Evolutionary conservation across 2,797 vertebrate species (phyloP).

Genomic region (Botia kubotai): DNA sequence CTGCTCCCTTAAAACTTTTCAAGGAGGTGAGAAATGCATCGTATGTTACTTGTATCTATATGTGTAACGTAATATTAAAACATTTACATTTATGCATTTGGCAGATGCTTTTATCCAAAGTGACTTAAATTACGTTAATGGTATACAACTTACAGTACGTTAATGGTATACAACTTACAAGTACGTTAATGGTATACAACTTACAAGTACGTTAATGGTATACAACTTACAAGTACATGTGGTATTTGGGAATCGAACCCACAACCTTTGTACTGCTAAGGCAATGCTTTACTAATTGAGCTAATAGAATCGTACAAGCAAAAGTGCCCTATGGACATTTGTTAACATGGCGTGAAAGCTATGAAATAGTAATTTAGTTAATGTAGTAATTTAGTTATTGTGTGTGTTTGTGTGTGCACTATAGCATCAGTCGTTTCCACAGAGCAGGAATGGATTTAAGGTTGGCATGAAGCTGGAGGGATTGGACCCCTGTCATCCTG

Average conservation of each 20-base stretch:
- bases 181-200: too few relatives aligned
- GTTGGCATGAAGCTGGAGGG: constrained; percentile 94
- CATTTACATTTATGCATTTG: too few relatives aligned
- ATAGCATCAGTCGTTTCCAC: constrained; percentile 89
- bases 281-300: too few relatives aligned
- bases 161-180: too few relatives aligned
- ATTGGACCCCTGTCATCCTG: constrained; percentile 88
- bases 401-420: constrained; percentile 36
- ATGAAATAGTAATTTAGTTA: neutral
- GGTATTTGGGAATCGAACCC: too few relatives aligned
- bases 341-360: neutral
- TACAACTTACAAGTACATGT: too few relatives aligned
- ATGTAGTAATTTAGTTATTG: neutral
- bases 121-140: too few relatives aligned
- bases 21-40: constrained; percentile 82
- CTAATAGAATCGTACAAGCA: too few relatives aligned
- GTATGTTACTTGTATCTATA: neutral
- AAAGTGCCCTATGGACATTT: neutral
- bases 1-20: constrained; percentile 88
- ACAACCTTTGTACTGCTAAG: too few relatives aligned
- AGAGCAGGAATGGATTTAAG: constrained; percentile 90
- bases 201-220: too few relatives aligned
- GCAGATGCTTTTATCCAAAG: too few relatives aligned
- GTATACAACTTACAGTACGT: too few relatives aligned
- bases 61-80: neutral